These are phyloP conservation scores for Tetragnatha montana DNA, from an alignment of 2,888 invertebrate genomes.

Conservation along the genomic window DNA sequence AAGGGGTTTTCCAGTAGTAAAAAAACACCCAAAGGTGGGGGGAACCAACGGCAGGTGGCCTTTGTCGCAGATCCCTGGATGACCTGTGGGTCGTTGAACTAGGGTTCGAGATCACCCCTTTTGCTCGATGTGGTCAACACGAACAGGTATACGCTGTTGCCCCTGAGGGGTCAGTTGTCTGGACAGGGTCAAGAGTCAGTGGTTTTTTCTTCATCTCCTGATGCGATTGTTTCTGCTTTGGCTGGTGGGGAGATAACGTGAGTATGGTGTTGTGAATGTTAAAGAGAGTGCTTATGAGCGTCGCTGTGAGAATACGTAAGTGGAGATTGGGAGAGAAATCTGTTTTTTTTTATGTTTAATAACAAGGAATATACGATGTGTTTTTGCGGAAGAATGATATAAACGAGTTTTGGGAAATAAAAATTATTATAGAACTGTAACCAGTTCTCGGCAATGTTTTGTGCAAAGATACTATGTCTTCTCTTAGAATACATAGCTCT, in stretches of 20 bases:
- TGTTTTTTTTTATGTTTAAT: no score
- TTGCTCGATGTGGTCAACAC: constrained; percentile 31
- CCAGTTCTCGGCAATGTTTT: no score
- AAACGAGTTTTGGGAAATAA: no score
- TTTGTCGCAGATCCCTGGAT: constrained; percentile 29
- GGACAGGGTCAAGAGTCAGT: not conserved
- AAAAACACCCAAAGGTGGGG: constrained; percentile 25
- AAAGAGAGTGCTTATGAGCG: constrained; percentile 15
- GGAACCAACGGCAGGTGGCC: constrained; percentile 56
- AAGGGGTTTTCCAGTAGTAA: constrained; percentile 51
- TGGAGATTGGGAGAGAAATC: not conserved
- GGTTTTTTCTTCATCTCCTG: not conserved
- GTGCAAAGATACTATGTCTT: no score
- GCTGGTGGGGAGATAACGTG: not conserved
- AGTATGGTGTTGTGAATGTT: constrained; percentile 5
- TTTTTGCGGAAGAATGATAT: no score
- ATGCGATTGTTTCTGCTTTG: not conserved
- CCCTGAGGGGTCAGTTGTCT: constrained; percentile 56
- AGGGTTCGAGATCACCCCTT: constrained; percentile 36
- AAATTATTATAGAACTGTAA: no score
- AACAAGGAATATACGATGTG: no score
- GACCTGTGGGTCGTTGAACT: constrained; percentile 1
- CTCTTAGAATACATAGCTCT: no score
- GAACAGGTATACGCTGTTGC: constrained; percentile 48
- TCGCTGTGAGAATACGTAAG: not conserved